These are phyloP conservation scores for Atta cephalotes DNA, from an alignment of 1,140 invertebrate species.

Conservation along the genomic window DNA sequence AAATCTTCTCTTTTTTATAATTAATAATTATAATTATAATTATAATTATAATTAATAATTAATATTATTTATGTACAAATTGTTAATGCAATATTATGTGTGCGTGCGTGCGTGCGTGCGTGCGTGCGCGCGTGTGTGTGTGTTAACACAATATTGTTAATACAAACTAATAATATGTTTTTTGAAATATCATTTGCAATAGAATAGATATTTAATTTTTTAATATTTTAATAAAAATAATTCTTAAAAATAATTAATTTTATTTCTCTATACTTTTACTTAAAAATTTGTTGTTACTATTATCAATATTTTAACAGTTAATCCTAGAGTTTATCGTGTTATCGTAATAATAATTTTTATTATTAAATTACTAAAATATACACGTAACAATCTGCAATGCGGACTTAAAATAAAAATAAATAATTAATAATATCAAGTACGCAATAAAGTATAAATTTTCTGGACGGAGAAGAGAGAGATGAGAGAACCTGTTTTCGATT, in stretches of 20 bases:
- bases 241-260: background rate
- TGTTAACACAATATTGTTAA: too few relatives aligned
- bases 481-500: background rate
- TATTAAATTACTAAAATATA: background rate
- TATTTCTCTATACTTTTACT: background rate
- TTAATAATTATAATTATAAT: too few relatives aligned
- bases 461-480: background rate
- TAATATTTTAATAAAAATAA: background rate
- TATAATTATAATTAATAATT: background rate
- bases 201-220: background rate
- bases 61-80: background rate
- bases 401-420: background rate
- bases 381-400: background rate
- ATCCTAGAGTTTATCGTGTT: background rate
- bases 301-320: constrained; percentile 12
- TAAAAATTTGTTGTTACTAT: background rate
- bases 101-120: too few relatives aligned
- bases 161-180: background rate
- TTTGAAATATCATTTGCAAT: background rate
- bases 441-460: background rate
- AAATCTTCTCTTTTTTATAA: background rate
- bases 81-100: too few relatives aligned
- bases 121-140: too few relatives aligned
- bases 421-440: too few relatives aligned
- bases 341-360: background rate